Conservation (phyloP, 2,888 invertebrate genomes). For the Tachina lurida region DNA sequence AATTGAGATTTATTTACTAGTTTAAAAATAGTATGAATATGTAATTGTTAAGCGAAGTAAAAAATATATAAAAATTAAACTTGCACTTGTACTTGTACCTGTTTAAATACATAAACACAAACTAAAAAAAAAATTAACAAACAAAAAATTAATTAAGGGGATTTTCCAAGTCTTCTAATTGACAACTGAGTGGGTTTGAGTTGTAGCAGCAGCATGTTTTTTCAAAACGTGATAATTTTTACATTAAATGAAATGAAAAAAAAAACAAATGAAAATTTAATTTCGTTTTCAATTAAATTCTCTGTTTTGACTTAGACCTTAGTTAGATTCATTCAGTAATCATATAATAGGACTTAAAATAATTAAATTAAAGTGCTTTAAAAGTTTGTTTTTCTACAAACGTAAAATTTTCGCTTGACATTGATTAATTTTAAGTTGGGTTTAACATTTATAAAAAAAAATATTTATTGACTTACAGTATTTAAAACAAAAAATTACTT, state of each 20-base stretch:
- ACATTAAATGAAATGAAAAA: neutral
- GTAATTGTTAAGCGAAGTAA: constrained; percentile 49
- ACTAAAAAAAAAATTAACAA: constrained; percentile 1
- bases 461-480: too few relatives aligned
- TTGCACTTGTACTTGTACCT: constrained; percentile 55
- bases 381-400: too few relatives aligned
- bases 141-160: constrained; percentile 27
- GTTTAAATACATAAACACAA: constrained; percentile 12
- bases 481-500: too few relatives aligned
- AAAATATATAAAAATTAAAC: constrained; percentile 15
- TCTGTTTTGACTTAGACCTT: constrained; percentile 12
- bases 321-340: constrained; percentile 1
- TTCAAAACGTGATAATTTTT: constrained; percentile 43
- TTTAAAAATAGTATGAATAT: constrained; percentile 52
- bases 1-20: constrained; percentile 68
- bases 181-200: constrained; percentile 56
- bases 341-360: neutral
- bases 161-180: constrained; percentile 58
- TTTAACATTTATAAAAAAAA: too few relatives aligned
- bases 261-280: neutral
- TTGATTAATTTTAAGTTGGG: too few relatives aligned
- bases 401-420: too few relatives aligned
- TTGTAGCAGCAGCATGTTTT: constrained; percentile 24
- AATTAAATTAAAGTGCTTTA: too few relatives aligned
- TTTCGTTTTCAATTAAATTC: constrained; percentile 7